Base-by-base conservation (phyloP, 1,140 invertebrate genomes). In the Gonatopus flavifemur region DNA sequence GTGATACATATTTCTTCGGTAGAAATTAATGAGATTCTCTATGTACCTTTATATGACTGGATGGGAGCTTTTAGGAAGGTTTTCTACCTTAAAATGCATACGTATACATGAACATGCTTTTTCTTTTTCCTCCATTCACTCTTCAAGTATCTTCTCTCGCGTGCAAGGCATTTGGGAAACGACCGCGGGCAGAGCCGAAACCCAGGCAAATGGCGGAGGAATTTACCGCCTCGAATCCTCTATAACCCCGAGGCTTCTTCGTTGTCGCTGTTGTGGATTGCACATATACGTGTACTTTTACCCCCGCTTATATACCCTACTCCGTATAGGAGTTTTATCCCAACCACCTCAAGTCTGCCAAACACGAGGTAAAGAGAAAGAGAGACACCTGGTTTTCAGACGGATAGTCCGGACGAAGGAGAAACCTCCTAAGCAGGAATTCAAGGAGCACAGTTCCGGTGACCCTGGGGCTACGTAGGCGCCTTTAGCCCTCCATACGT, bases 371-470 rank as follows among this genome's bases (percentile, higher is more conserved):
- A n/a, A n/a, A n/a, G n/a, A n/a, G n/a, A n/a, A n/a, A n/a, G n/a
- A n/a, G n/a, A n/a, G n/a, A n/a, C n/a, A n/a, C n/a, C n/a, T n/a
- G n/a, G n/a, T n/a, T n/a, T n/a, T n/a, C n/a, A n/a, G n/a, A n/a
- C n/a, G n/a, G n/a, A n/a, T n/a, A n/a, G n/a, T n/a, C n/a, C n/a
- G 1, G 15, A 33, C 9, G 24, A 46, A 16, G 21, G 20, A 13
- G 50, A 54, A 36, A 32, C 44, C 48, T 36, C 42, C 20, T 41
- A 28, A 60, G 40, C 35, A 50, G 37, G 49, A 55, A 57, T 39
- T 56, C 51, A 51, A 60, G 55, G 43, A 54, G 57, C 57, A 51
- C 36, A 44, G 51, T 64, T 46, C 61, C 25, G 52, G 33, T 46
- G 44, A 39, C 47, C 31, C 21, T 28, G 38, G 30, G 55, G 46